Percentiles rank a stretch among this genome's conserved stretches.
Conservation (phyloP, 2,113 vertebrate genomes). For the Loxodonta africana region DNA sequence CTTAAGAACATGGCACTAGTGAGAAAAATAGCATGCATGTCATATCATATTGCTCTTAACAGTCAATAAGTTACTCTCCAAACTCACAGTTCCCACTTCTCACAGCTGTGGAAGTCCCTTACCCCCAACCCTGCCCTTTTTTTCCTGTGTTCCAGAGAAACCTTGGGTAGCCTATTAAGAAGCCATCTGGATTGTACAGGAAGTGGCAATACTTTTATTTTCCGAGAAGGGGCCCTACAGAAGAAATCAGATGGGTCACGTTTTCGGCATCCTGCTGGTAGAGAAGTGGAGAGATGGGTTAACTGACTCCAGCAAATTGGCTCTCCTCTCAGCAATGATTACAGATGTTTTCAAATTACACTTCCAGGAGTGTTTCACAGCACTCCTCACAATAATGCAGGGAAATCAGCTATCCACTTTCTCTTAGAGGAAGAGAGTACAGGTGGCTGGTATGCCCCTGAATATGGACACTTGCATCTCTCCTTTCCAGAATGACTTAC, state of each 20-base stretch:
- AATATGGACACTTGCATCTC: neutral
- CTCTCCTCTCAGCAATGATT: neutral
- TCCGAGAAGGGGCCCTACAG: neutral
- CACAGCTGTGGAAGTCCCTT: neutral
- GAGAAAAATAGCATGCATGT: constrained; percentile 11
- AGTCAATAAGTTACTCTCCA: neutral
- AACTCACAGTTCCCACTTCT: neutral
- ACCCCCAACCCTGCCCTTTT: neutral
- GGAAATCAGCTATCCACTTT: neutral
- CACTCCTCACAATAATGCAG: neutral
- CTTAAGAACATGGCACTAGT: neutral
- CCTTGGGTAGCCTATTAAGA: constrained; percentile 15
- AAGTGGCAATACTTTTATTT: neutral
- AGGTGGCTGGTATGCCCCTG: neutral
- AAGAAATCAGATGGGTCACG: neutral
- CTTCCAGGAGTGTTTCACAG: neutral
- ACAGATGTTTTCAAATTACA: neutral
- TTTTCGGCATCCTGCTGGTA: neutral
- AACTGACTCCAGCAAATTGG: neutral
- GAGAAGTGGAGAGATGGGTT: neutral
- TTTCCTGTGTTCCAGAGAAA: constrained; percentile 23
- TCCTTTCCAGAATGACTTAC: neutral
- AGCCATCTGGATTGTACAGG: constrained; percentile 1
- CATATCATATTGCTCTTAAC: neutral
- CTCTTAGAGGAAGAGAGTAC: neutral